Evolutionary conservation across 2,888 invertebrate species (phyloP).

Genomic region (Atrina japonica): DNA sequence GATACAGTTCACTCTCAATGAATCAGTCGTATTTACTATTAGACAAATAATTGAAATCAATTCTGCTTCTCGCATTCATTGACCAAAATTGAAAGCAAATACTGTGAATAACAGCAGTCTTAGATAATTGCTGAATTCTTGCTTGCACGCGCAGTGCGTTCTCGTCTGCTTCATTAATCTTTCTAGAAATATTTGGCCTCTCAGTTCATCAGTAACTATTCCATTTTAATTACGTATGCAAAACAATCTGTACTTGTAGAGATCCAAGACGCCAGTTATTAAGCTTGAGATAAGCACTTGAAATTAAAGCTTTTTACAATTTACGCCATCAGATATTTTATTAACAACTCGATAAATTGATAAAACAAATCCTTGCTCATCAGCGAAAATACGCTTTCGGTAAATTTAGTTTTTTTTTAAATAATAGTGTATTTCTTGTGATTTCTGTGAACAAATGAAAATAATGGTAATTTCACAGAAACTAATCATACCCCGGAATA

Average conservation of each 20-base stretch:
- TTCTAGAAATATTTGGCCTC: conserved; percentile 41
- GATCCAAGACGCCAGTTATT: not conserved
- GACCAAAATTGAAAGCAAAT: conserved; percentile 21
- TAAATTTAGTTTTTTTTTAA: no score
- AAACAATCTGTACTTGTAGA: conserved; percentile 54
- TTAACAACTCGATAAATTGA: no score
- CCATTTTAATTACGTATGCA: conserved; percentile 65
- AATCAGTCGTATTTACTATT: conserved; percentile 18
- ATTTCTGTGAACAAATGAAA: no score
- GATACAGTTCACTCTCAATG: not conserved
- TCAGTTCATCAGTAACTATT: conserved; percentile 59
- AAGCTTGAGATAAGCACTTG: no score
- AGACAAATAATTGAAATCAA: conserved; percentile 56
- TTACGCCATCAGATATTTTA: no score
- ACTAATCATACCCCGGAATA: no score
- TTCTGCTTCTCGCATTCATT: conserved; percentile 54
- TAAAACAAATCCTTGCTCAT: no score
- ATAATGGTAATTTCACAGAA: no score
- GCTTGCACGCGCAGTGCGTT: conserved; percentile 23
- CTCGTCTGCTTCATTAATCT: conserved; percentile 46
- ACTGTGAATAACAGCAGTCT: conserved; percentile 2
- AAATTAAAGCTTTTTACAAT: no score
- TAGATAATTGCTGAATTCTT: conserved; percentile 22
- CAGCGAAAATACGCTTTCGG: no score
- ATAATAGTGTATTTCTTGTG: no score